Evolutionary conservation across 2,797 vertebrate genomes (phyloP).

Genomic region (Ctenopoma kingsleyae): DNA sequence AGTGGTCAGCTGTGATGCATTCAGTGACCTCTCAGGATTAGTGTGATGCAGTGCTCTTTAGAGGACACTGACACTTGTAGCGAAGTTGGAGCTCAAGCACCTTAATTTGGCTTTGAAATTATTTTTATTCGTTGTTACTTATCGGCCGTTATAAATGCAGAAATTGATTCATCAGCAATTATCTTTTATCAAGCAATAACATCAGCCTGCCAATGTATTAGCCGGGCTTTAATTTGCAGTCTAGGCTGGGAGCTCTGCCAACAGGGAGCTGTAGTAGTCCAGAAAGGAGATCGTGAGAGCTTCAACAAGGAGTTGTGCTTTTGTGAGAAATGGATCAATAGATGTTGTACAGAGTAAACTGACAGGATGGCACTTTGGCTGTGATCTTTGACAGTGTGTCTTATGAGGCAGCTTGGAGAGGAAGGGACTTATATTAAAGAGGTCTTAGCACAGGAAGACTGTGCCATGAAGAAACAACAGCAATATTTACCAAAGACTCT

Average conservation of each 20-base stretch:
- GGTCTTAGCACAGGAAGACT: conserved; percentile 18
- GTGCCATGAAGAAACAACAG: conserved; percentile 23
- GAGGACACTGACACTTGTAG: not conserved
- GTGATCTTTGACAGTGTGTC: conserved; percentile 40
- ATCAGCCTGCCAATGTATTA: not conserved
- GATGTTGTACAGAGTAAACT: conserved; percentile 63
- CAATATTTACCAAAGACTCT: conserved; percentile 5
- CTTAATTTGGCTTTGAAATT: too few species aligned
- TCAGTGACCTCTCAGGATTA: not conserved
- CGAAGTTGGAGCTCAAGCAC: too few species aligned
- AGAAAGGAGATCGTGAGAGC: conserved; percentile 28
- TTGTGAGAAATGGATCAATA: conserved; percentile 63
- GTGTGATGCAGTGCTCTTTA: not conserved
- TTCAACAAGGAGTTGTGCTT: conserved; percentile 56
- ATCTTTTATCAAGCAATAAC: too few species aligned
- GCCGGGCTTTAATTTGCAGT: conserved; percentile 13
- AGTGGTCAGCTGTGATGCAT: not conserved
- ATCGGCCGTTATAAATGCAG: too few species aligned
- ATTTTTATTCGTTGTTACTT: too few species aligned
- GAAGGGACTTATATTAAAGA: conserved; percentile 34
- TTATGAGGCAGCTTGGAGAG: conserved; percentile 48
- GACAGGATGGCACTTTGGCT: conserved; percentile 62
- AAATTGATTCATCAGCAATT: too few species aligned
- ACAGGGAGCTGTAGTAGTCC: conserved; percentile 36
- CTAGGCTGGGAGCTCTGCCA: conserved; percentile 56